Percentiles rank a stretch among this genome's conserved stretches.
phyloP scores from a whole-genome alignment of 1,140 invertebrate genomes.

The Drosophila hydei region DNA sequence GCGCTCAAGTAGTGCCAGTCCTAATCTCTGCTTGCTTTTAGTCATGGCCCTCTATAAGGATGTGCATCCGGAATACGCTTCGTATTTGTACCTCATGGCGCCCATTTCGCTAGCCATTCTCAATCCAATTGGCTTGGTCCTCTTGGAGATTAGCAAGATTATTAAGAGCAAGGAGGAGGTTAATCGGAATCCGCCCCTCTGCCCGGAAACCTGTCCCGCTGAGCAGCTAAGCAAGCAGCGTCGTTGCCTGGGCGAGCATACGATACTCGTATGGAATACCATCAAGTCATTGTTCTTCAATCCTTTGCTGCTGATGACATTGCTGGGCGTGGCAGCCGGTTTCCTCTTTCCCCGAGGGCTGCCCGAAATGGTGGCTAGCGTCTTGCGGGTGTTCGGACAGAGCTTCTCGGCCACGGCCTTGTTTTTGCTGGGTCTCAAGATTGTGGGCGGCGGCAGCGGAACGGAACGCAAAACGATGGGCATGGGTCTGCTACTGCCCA shows the following conservation, averaged over 20 bases:
- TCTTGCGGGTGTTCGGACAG: conserved; percentile 92
- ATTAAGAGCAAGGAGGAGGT: conserved; percentile 79
- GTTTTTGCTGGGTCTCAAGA: conserved; percentile 94
- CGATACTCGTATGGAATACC: conserved; percentile 84
- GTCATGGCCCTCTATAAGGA: conserved; percentile 90
- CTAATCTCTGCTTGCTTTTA: conserved; percentile 83
- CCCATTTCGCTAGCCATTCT: conserved; percentile 96
- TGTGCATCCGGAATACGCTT: conserved; percentile 94
- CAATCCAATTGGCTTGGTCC: conserved; percentile 95
- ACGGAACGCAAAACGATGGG: conserved; percentile 77
- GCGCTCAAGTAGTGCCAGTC: neutral
- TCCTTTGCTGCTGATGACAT: conserved; percentile 96
- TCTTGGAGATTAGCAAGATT: conserved; percentile 93
- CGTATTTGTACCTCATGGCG: conserved; percentile 96
- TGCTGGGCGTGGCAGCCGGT: conserved; percentile 95
- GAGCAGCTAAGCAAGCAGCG: conserved; percentile 69
- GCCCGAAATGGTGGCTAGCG: conserved; percentile 89
- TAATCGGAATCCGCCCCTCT: conserved; percentile 62
- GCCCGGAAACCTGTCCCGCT: conserved; percentile 76
- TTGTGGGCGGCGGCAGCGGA: conserved; percentile 95
- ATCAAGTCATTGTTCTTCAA: conserved; percentile 91
- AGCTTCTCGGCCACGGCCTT: conserved; percentile 96
- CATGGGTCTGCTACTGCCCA: conserved; percentile 87
- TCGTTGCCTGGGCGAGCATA: conserved; percentile 75
- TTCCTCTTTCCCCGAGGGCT: conserved; percentile 91